Evolutionary conservation across 2,888 invertebrate genomes (phyloP).

Genomic region (Lycophotia porphyrea): DNA sequence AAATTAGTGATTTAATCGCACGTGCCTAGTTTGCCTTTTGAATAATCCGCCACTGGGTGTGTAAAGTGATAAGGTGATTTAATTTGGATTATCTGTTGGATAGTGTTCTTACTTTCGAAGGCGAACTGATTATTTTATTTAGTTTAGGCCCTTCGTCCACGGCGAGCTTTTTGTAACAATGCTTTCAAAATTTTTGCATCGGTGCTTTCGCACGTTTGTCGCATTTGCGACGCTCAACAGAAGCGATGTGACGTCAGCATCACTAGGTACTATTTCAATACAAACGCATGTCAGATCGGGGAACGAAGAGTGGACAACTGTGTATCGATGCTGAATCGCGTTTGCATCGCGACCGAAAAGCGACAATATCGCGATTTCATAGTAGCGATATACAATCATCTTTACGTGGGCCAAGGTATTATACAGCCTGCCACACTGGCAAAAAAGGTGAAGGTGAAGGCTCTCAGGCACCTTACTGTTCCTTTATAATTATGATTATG

Average conservation of each 20-base stretch:
- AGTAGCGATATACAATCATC: too few species aligned
- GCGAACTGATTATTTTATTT: neutral
- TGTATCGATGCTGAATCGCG: neutral
- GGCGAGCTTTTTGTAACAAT: neutral
- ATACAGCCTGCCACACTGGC: neutral
- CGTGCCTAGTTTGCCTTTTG: too few species aligned
- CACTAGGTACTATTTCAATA: neutral
- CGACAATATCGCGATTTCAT: too few species aligned
- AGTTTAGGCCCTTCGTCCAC: neutral
- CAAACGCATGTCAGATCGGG: neutral
- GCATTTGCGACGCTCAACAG: neutral
- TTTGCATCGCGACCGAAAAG: too few species aligned
- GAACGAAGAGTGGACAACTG: neutral
- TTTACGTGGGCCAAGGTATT: too few species aligned
- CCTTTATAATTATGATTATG: neutral
- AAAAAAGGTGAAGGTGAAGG: neutral
- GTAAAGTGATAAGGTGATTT: conserved; percentile 18
- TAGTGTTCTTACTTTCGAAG: neutral
- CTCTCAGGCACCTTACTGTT: neutral
- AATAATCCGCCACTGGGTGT: too few species aligned
- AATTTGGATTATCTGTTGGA: conserved; percentile 7
- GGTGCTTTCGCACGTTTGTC: neutral
- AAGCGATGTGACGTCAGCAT: neutral
- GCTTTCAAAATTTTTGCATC: neutral
- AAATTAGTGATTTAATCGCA: too few species aligned